Conservation (phyloP, 2,113 vertebrate species). For the Rhinichthys klamathensis region DNA sequence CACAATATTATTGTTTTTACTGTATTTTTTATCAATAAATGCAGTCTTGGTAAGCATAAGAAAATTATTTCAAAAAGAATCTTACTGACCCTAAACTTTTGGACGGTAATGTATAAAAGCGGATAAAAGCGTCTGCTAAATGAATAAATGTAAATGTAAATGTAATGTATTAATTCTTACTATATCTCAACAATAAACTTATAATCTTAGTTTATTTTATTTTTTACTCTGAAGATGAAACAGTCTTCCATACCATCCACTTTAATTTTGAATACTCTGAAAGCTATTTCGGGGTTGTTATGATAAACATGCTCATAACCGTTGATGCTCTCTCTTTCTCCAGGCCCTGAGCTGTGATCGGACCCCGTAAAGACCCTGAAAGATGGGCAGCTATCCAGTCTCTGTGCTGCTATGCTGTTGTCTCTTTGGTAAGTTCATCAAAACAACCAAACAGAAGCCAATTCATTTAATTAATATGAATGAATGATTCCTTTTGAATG, state of each 20-base stretch:
- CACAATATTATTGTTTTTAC: background rate
- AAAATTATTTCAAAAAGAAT: background rate
- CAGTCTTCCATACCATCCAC: background rate
- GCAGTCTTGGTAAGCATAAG: background rate
- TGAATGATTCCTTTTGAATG: conserved; percentile 68
- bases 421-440: conserved; percentile 78
- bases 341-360: conserved; percentile 68
- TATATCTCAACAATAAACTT: background rate
- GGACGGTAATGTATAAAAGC: background rate
- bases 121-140: no score
- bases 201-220: no score
- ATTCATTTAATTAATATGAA: conserved; percentile 67
- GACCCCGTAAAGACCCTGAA: conserved; percentile 62
- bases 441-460: conserved; percentile 72
- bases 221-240: background rate
- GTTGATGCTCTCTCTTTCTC: conserved; percentile 65
- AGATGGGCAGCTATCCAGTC: conserved; percentile 75
- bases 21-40: background rate
- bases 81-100: background rate
- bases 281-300: conserved; percentile 1
- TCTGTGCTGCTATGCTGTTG: conserved; percentile 78
- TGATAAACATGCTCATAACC: conserved; percentile 46
- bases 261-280: background rate
- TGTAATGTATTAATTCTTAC: background rate
- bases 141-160: no score